A percentile compares a stretch with the other conserved stretches of the same genome.
These are phyloP conservation scores for Polymixis flavicincta DNA, from an alignment of 2,888 invertebrate genomes.

Conservation along the genomic window DNA sequence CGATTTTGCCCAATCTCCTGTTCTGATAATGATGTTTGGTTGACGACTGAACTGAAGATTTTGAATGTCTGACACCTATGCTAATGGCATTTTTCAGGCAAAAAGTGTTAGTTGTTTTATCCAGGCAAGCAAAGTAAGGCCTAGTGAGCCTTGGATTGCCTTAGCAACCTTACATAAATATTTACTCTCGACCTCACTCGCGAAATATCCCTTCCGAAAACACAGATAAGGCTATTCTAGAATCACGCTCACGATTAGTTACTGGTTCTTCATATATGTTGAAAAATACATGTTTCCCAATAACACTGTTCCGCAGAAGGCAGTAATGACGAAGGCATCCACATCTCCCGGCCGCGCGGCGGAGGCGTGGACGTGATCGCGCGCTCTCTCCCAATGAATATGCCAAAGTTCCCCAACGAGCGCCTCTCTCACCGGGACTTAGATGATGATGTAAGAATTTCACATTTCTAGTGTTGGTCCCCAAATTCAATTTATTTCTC, in stretches of 20 bases:
- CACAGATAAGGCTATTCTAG: conserved; percentile 2
- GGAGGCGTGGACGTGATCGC: conserved; percentile 90
- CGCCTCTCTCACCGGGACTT: conserved; percentile 74
- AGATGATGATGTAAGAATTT: conserved; percentile 89
- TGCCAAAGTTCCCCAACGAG: conserved; percentile 91
- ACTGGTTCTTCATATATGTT: conserved; percentile 4
- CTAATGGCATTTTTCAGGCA: not conserved
- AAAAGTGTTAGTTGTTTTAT: not conserved
- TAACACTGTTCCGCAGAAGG: conserved; percentile 74
- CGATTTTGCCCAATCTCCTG: not conserved
- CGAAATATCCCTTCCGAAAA: not conserved
- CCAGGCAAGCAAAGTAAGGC: not conserved
- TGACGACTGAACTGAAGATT: not conserved
- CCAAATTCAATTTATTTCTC: not conserved
- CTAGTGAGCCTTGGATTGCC: not conserved
- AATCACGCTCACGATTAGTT: not conserved
- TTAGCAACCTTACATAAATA: not conserved
- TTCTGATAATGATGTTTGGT: not conserved
- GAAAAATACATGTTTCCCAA: conserved; percentile 18
- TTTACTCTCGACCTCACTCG: not conserved
- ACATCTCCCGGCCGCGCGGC: conserved; percentile 89
- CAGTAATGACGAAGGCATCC: conserved; percentile 91
- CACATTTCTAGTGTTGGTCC: not conserved
- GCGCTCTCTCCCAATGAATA: conserved; percentile 94
- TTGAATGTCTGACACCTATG: not conserved